phyloP scores from a whole-genome alignment of 1,140 invertebrate species.

The Cyrtorhinus lividipennis region DNA sequence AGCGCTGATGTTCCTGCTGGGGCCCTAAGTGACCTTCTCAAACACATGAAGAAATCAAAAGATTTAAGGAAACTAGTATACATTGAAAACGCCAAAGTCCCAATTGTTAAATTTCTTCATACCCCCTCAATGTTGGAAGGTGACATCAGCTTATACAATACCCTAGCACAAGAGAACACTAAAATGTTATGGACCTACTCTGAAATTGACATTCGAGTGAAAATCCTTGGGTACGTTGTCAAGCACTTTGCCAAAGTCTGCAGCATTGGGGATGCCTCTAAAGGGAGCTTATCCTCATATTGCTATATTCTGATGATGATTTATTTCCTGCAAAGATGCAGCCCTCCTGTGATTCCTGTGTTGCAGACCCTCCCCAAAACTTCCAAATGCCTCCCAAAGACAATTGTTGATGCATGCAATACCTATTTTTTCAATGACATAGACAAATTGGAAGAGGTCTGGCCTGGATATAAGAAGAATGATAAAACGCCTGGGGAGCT shows the following conservation, averaged over 20 bases:
- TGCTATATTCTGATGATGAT: conserved; percentile 46
- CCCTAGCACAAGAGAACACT: conserved; percentile 42
- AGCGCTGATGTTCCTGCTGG: conserved; percentile 20
- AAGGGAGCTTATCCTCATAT: conserved; percentile 47
- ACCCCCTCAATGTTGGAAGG: conserved; percentile 34
- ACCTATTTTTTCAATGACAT: not conserved
- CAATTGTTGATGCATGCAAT: not conserved
- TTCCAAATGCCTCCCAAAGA: not conserved
- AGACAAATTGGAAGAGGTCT: not conserved
- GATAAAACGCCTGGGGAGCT: conserved; percentile 35
- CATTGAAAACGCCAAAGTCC: conserved; percentile 47
- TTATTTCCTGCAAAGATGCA: conserved; percentile 42
- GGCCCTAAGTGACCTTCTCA: conserved; percentile 18
- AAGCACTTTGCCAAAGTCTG: conserved; percentile 46
- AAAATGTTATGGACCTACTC: conserved; percentile 36
- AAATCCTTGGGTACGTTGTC: conserved; percentile 39
- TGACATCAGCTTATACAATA: conserved; percentile 48
- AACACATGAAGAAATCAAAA: not conserved
- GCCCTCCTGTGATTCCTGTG: conserved; percentile 44
- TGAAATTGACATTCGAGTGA: conserved; percentile 38
- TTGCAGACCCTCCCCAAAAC: conserved; percentile 32
- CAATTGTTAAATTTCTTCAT: conserved; percentile 45
- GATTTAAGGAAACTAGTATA: conserved; percentile 7
- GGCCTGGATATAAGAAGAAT: conserved; percentile 30
- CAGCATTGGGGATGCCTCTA: conserved; percentile 46